Percentiles rank a stretch among this genome's conserved stretches.
These are phyloP conservation scores for Amphimallon solstitiale DNA, from an alignment of 2,888 invertebrate species.

Conservation along the genomic window DNA sequence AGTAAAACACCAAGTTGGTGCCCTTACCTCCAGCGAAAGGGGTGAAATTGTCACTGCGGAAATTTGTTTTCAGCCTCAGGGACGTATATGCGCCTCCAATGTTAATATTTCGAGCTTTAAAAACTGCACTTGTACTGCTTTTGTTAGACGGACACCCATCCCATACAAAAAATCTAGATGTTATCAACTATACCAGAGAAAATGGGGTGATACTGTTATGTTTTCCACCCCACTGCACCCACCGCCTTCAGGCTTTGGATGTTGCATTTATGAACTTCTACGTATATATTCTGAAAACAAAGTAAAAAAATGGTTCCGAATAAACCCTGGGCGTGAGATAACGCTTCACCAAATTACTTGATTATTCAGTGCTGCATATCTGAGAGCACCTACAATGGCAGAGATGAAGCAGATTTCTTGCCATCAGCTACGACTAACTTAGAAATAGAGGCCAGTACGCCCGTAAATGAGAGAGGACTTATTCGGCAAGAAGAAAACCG, in stretches of 20 bases:
- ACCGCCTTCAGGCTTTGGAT: conserved; percentile 9
- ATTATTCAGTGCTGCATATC: no score
- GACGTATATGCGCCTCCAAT: conserved; percentile 50
- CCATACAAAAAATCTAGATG: conserved; percentile 6
- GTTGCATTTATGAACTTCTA: conserved; percentile 1
- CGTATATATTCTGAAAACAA: not conserved
- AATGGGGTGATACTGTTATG: not conserved
- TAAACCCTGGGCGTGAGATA: conserved; percentile 1
- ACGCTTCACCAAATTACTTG: no score
- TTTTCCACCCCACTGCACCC: conserved; percentile 12
- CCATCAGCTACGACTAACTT: no score
- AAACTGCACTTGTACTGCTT: conserved; percentile 39
- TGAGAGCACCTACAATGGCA: no score
- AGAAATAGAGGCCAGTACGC: no score
- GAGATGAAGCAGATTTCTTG: no score
- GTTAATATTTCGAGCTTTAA: conserved; percentile 45
- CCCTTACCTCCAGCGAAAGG: conserved; percentile 51
- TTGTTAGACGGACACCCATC: conserved; percentile 16
- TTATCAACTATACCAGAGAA: not conserved
- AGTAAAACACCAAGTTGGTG: conserved; percentile 52
- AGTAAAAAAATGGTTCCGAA: conserved; percentile 2
- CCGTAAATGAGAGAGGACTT: no score
- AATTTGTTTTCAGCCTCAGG: conserved; percentile 33
- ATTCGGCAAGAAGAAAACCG: no score
- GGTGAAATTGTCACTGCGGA: conserved; percentile 33